Evolutionary conservation across 1,140 invertebrate species (phyloP), one percentile per base, ranked within the genome.

Genomic region (Drosophila trapezifrons): DNA sequence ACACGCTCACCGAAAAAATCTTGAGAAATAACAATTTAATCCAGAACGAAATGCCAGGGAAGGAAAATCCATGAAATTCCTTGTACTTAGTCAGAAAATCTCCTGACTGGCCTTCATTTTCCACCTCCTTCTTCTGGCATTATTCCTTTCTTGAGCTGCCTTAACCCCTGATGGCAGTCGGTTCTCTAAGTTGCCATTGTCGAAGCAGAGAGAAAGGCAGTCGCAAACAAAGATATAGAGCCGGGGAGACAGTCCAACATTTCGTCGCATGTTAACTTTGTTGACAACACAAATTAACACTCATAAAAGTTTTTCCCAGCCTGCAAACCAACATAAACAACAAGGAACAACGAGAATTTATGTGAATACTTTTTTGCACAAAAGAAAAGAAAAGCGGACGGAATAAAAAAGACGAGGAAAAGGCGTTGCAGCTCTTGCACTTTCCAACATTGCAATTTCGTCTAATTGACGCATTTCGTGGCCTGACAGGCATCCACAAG

Each of bases 381-480:
- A 32, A 46, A 47, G 37, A 45, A 64, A 32, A 37, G 47, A 56
- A 51, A 56, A 9, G 12, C 25, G 32, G 8, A 46, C 10, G 63
- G 51, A 59, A 17, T 52, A 66, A 29, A 57, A 12, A 17, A 40
- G 49, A 42, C 54, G 12, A 17, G 51, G 18, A 38, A 27, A 67
- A 40, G 52, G 43, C 20, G 43, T 38, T 58, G 67, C 65, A 71
- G 42, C 25, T 71, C 65, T 57, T 87, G 70, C 81, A 67, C 76
- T 75, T 66, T 75, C 71, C 58, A 74, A 74, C 77, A 86, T 74
- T 86, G 85, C 84, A 84, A 80, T 89, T 89, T 80, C 66, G 69
- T 80, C 84, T 89, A 89, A 89, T 89, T 89, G 84, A 89, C 84
- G 84, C 84, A 89, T 89, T 89, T 89, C 84, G 80, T 84, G 77